Conservation (phyloP, 2,797 vertebrate species). For the Lates japonicus region DNA sequence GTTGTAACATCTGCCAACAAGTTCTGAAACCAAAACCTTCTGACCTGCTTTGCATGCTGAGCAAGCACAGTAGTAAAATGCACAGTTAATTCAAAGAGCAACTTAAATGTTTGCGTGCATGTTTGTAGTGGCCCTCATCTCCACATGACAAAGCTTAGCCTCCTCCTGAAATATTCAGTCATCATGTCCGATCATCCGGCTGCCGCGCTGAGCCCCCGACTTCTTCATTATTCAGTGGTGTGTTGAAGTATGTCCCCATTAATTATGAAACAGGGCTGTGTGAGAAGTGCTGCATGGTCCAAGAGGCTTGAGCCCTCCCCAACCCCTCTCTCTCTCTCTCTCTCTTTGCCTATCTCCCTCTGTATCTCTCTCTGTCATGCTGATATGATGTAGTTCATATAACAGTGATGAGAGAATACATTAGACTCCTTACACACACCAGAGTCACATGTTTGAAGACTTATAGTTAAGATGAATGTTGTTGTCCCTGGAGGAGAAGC, state of each 20-base stretch:
- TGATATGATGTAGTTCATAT: constrained; percentile 32
- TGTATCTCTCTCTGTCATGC: background rate
- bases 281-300: constrained; percentile 66
- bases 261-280: constrained; percentile 74
- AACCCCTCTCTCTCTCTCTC: background rate
- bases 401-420: constrained; percentile 21
- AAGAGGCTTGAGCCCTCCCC: constrained; percentile 39
- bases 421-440: constrained; percentile 14
- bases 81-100: constrained; percentile 14
- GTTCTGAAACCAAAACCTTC: constrained; percentile 22
- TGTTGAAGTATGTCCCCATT: constrained; percentile 79
- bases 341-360: background rate
- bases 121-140: constrained; percentile 17
- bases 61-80: constrained; percentile 1
- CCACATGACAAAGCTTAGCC: constrained; percentile 36
- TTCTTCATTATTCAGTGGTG: constrained; percentile 80
- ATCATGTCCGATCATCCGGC: constrained; percentile 46
- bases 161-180: constrained; percentile 56
- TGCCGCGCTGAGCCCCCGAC: constrained; percentile 42
- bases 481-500: constrained; percentile 1
- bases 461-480: constrained; percentile 6
- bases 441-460: background rate
- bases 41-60: background rate
- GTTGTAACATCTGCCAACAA: constrained; percentile 15
- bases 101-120: background rate